Percentiles rank a stretch among this genome's conserved stretches.
phyloP scores from a whole-genome alignment of 2,888 invertebrate genomes.

The Boloria euphrosyne region DNA sequence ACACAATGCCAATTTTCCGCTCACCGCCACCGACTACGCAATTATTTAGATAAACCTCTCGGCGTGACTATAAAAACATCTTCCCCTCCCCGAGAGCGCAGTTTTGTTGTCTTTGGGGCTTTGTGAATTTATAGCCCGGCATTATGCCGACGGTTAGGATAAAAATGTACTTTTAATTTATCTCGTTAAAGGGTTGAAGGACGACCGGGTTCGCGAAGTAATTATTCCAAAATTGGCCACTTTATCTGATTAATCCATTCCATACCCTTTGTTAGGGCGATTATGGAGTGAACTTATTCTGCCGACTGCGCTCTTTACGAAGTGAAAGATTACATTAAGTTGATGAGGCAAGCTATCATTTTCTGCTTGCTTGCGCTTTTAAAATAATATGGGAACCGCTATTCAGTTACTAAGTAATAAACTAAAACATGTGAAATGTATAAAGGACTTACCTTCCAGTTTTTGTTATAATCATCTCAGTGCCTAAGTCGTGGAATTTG shows the following conservation, averaged over 20 bases:
- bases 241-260: slow-evolving; percentile 80
- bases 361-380: slow-evolving; percentile 9
- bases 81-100: slow-evolving; percentile 70
- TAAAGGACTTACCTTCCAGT: slow-evolving; percentile 90
- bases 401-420: not conserved
- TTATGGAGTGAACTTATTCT: slow-evolving; percentile 75
- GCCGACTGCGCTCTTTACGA: slow-evolving; percentile 65
- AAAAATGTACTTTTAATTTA: slow-evolving; percentile 83
- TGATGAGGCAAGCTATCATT: slow-evolving; percentile 16
- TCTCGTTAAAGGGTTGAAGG: slow-evolving; percentile 83
- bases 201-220: slow-evolving; percentile 79
- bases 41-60: slow-evolving; percentile 83
- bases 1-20: slow-evolving; percentile 80
- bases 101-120: slow-evolving; percentile 81
- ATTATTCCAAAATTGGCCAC: slow-evolving; percentile 82
- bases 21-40: slow-evolving; percentile 80
- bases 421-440: not conserved
- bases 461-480: slow-evolving; percentile 99
- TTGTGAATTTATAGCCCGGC: slow-evolving; percentile 77
- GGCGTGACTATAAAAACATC: slow-evolving; percentile 81
- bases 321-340: slow-evolving; percentile 72
- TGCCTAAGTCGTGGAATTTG: slow-evolving; percentile 96
- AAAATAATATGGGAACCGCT: slow-evolving; percentile 18
- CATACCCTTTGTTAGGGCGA: slow-evolving; percentile 68
- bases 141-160: slow-evolving; percentile 77